phyloP scores from a whole-genome alignment of 2,888 invertebrate genomes.

The Euspilapteryx auroguttella region DNA sequence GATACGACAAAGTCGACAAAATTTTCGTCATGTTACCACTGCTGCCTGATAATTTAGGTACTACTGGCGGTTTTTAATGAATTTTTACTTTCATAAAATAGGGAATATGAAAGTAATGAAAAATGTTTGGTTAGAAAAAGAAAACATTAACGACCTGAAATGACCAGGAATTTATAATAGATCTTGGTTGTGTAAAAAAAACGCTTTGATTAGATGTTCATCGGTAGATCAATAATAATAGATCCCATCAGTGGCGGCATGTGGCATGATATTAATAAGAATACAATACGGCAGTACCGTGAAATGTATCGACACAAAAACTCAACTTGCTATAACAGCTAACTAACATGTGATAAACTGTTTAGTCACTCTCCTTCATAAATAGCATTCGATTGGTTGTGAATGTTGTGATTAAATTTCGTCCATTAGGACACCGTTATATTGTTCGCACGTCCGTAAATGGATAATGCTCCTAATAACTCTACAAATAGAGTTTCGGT shows the following conservation, averaged over 20 bases:
- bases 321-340: conserved; percentile 58
- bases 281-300: conserved; percentile 54
- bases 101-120: too few relatives aligned
- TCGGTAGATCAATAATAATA: conserved; percentile 57
- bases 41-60: too few relatives aligned
- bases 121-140: too few relatives aligned
- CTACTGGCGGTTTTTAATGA: too few relatives aligned
- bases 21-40: too few relatives aligned
- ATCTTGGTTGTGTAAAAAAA: too few relatives aligned
- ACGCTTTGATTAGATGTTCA: too few relatives aligned
- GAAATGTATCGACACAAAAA: conserved; percentile 58
- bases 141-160: too few relatives aligned
- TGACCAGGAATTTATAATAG: too few relatives aligned
- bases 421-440: conserved; percentile 54
- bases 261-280: conserved; percentile 57
- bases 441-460: conserved; percentile 27
- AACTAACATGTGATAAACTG: conserved; percentile 59
- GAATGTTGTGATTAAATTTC: conserved; percentile 61
- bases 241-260: conserved; percentile 54
- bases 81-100: too few relatives aligned
- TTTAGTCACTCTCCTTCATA: conserved; percentile 58
- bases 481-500: conserved; percentile 35
- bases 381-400: conserved; percentile 59
- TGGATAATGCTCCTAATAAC: conserved; percentile 45
- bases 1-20: too few relatives aligned